phyloP scores from a whole-genome alignment of 2,797 vertebrate genomes.

The Dallia pectoralis region DNA sequence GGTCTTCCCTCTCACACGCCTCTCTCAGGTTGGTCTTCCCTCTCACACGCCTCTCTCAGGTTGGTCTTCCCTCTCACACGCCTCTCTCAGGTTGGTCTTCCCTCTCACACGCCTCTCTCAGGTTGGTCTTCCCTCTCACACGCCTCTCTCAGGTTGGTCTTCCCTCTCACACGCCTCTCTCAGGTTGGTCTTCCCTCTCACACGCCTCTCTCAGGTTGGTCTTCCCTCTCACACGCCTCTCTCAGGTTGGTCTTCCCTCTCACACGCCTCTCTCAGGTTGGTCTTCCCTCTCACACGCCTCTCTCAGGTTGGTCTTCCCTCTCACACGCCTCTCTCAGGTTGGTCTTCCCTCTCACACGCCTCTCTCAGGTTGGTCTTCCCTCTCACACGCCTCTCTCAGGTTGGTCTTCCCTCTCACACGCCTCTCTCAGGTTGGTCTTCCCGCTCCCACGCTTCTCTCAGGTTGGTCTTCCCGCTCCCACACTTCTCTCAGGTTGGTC shows the following conservation, averaged over 20 bases:
- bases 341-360: too few relatives aligned
- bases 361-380: too few relatives aligned
- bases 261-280: slow-evolving; percentile 89
- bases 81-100: too few relatives aligned
- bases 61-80: neutral
- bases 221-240: too few relatives aligned
- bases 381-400: too few relatives aligned
- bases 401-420: slow-evolving; percentile 63
- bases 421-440: neutral
- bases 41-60: neutral
- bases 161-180: neutral
- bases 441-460: neutral
- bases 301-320: too few relatives aligned
- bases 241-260: too few relatives aligned
- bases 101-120: neutral
- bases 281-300: slow-evolving; percentile 13
- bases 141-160: slow-evolving; percentile 88
- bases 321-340: neutral
- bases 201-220: too few relatives aligned
- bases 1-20: too few relatives aligned
- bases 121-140: too few relatives aligned
- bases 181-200: neutral
- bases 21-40: slow-evolving; percentile 83
- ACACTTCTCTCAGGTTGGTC: neutral
- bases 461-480: too few relatives aligned